These are phyloP conservation scores for Lordiphosa clarofinis DNA, from an alignment of 1,140 invertebrate genomes.

Conservation along the genomic window DNA sequence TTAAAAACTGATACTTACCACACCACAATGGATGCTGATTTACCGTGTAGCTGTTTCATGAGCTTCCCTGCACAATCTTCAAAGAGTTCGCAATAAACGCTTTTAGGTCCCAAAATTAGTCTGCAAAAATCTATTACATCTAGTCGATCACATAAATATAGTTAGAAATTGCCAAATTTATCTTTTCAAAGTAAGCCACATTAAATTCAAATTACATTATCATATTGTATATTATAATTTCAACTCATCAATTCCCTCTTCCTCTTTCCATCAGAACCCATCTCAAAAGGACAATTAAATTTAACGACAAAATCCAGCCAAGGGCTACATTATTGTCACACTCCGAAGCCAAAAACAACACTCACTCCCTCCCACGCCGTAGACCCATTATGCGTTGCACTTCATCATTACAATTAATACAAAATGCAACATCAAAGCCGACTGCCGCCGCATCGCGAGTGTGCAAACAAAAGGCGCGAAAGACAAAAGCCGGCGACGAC, in stretches of 20 bases:
- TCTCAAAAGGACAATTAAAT: slow-evolving; percentile 37
- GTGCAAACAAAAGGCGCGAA: slow-evolving; percentile 58
- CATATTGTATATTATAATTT: too few relatives aligned
- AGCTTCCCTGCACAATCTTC: too few relatives aligned
- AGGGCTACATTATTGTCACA: slow-evolving; percentile 18
- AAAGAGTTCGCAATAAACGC: too few relatives aligned
- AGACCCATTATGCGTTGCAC: slow-evolving; percentile 30
- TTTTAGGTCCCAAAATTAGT: too few relatives aligned
- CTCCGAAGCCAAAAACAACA: slow-evolving; percentile 3
- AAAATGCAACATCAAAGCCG: slow-evolving; percentile 44
- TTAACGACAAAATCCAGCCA: slow-evolving; percentile 36
- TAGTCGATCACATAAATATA: too few relatives aligned
- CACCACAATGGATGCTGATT: too few relatives aligned
- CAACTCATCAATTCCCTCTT: neutral
- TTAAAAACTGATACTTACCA: too few relatives aligned
- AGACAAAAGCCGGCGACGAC: slow-evolving; percentile 56
- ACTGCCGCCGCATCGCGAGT: slow-evolving; percentile 12
- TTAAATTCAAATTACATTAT: too few relatives aligned
- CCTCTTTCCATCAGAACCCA: neutral
- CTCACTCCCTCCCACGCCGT: slow-evolving; percentile 9
- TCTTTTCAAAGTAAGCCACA: too few relatives aligned
- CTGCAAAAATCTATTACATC: too few relatives aligned
- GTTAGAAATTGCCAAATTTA: too few relatives aligned
- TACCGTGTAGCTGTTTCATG: too few relatives aligned
- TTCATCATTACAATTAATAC: slow-evolving; percentile 73